Base-by-base conservation (phyloP, 2,888 invertebrate species). In the Dicranocentrus wangi region DNA sequence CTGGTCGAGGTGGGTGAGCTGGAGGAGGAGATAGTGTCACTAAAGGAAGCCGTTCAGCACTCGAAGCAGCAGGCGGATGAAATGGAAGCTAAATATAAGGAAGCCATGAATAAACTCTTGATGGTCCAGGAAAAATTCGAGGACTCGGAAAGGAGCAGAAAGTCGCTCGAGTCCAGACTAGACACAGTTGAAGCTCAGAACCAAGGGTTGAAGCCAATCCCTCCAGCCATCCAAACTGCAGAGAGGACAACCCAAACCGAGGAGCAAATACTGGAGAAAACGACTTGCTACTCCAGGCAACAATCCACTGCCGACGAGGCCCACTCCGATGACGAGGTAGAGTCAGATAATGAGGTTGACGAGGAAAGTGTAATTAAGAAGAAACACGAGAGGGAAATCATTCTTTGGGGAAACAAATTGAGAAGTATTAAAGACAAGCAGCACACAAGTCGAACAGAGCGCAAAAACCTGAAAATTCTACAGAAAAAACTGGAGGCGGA, bases 401-500 rank as follows among this genome's bases (percentile, higher is more conserved):
- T 94, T 90, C 89, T 93, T 84, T 88, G 93, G 83, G 90, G 88
- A 21, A 89, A 90, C 1, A 91, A 90, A 87, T 88, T 91, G 21
- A 89, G 88, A 79, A 90, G 89, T 27, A 89, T 90, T 83, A 89
- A 89, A 88, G 93, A 92, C 81, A 93, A 93, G 87, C 91, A 92
- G 84, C 90, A 90, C 81, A 91, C 93, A 82, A 94, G 95, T 87
- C 93, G 93, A 87, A 93, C 93, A 88, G 96, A 96, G 87, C 90
- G 95, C 83, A 91, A 92, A 87, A 94, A 92, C 15, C 91, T 94
- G 73, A 94, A 94, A 87, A 93, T 94, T 88, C 92, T 94, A 75
- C 92, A 95, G 88, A 95, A 94, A 87, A 94, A 94, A 87, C 93
- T 94, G 88, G 94, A 95, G 87, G 91, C 92, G 8, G 91, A 93